Evolutionary conservation across 2,797 vertebrate genomes (phyloP), one percentile per base, ranked within the genome.

Genomic region (Enteromius anoplus): DNA sequence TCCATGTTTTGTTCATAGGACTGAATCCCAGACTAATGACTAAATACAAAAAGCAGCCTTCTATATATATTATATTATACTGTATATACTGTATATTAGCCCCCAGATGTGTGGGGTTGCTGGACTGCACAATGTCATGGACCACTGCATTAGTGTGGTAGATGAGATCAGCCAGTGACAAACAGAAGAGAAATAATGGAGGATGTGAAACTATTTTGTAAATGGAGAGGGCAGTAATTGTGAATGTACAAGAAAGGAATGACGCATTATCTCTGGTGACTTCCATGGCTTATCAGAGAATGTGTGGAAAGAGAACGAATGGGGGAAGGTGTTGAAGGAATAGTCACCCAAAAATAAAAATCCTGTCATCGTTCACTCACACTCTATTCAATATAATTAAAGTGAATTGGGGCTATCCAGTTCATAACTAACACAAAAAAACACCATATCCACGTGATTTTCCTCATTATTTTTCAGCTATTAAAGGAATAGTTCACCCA

Each of bases 201-300:
- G 53, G 40, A 26, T 26, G 73, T 23, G 34, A 81, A 60, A 81
- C 19, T 12, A 21, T 10, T 79, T 51, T 37, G 64, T 68, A 19
- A 66, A 32, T 47, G 26, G n/a, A 81, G 42, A 45, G 9, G 42
- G 29, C 10, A 4, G 60, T 5, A 15, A 17, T 37, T 26, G 8
- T 29, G 23, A 64, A 21, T 70, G 55, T 12, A 84, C 1, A 37
- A 45, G 60, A 75, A 86, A 78, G 66, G 72, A 86, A 86, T 78
- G 47, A 70, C 58, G 51, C 66, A 84, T 85, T 62, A 82, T 85
- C 73, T 83, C n/a, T 68, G 65, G 49, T 80, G 81, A 85, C 66
- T 80, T 83, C 71, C 34, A 73, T 75, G 26, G 80, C 34, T 82
- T 84, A 86, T 85, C 82, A 75, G 82, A 75, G 26, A 82, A 75